These are phyloP conservation scores for Marasmarcha lunaedactyla DNA, from an alignment of 2,888 invertebrate genomes.

Conservation along the genomic window DNA sequence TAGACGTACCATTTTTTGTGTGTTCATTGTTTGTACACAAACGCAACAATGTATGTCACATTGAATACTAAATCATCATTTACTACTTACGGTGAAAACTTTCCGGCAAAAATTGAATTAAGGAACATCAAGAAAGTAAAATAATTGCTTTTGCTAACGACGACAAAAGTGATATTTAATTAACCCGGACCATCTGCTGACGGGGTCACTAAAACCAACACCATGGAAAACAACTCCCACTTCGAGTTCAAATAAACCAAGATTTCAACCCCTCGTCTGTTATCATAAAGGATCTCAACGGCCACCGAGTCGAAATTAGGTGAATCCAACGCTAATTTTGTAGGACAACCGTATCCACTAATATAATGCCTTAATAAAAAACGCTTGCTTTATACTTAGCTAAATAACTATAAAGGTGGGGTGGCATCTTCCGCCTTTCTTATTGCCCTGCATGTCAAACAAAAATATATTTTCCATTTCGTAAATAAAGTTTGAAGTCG, in stretches of 20 bases:
- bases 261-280: constrained; percentile 17
- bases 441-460: constrained; percentile 5
- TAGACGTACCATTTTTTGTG: neutral
- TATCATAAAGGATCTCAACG: constrained; percentile 49
- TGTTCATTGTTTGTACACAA: no score
- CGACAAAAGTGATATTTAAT: constrained; percentile 1
- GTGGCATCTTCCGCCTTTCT: constrained; percentile 47
- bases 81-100: no score
- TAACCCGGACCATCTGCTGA: neutral
- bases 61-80: no score
- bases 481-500: constrained; percentile 6
- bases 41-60: no score
- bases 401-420: constrained; percentile 55
- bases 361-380: constrained; percentile 39
- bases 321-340: constrained; percentile 40
- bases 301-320: constrained; percentile 31
- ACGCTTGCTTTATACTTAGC: constrained; percentile 48
- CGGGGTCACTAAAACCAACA: constrained; percentile 20
- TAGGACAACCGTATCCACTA: constrained; percentile 64
- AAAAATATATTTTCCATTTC: constrained; percentile 7
- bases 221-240: constrained; percentile 17
- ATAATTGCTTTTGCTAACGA: neutral
- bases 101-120: no score
- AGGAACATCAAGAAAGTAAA: neutral
- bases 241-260: constrained; percentile 6